Evolutionary conservation across 2,888 invertebrate genomes (phyloP), one percentile per base, ranked within the genome.

Genomic region (Drosophila melanocephala): DNA sequence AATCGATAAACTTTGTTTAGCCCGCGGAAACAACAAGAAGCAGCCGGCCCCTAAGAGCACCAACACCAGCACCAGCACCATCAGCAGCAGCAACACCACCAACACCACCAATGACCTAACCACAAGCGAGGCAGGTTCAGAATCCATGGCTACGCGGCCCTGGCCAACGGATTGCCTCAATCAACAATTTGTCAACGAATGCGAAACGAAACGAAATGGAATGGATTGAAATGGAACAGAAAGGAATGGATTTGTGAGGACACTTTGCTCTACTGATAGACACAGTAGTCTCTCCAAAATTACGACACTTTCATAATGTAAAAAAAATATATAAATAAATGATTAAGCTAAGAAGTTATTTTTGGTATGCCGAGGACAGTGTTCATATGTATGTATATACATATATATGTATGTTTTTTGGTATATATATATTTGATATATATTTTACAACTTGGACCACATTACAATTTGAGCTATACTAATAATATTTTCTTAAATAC

Each of bases 1-100:
- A 91, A 87, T 87, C 87, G 91, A 87, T 87, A 87, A 85, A 87
- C 86, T 87, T 87, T 87, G 88, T 91, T 87, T 87, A 85, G 91
- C 83, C 86, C 83, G 59, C 83, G 86, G 91, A 87, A 91, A 91
- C 91, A 87, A 90, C 83, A 80, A 75, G 89, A 74, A 69, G 61
- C 82, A 70, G 77, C 72, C 83, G 76, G 89, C 87, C 88, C 90
- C 79, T 77, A 69, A 83, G 84, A 81, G 79, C 63, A 72, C 28
- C 52, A 79, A 28, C 59, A 65, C 55, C 42, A 2, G n/a, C 42
- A 59, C 12, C 77, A 55, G 44, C 44, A 32, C 19, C 53, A 47
- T 28, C 65, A 63, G 26, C 64, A 51, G 32, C 42, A 51, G 14
- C 72, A 65, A 10, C 65, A 64, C 28, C 57, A 57, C 28, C 57